Percentiles rank a stretch among this genome's conserved stretches.
These are phyloP conservation scores for Antitype chi DNA, from an alignment of 2,888 invertebrate genomes.

Conservation along the genomic window DNA sequence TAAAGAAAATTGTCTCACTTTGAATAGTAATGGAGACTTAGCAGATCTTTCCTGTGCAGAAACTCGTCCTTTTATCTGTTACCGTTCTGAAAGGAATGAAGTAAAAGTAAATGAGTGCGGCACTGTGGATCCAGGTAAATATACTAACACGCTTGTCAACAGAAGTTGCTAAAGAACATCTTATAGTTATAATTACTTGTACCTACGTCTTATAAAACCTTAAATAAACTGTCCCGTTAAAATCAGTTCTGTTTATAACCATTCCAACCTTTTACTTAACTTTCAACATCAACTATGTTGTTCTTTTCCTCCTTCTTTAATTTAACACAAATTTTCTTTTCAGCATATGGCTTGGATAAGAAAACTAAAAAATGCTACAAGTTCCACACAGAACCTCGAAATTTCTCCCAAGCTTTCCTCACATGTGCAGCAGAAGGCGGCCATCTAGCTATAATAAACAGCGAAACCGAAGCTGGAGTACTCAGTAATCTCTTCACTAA, in stretches of 20 bases:
- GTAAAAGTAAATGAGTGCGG: not conserved
- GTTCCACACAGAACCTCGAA: not conserved
- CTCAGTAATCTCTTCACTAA: constrained; percentile 5
- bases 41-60: not conserved
- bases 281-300: not conserved
- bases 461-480: not conserved
- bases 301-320: not conserved
- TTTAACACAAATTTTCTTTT: not conserved
- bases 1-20: constrained; percentile 7
- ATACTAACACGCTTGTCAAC: not conserved
- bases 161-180: not conserved
- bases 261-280: no score
- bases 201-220: not conserved
- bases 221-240: not conserved
- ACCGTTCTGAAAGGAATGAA: not conserved
- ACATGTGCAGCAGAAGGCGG: constrained; percentile 13
- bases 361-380: constrained; percentile 23
- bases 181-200: not conserved
- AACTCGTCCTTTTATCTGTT: constrained; percentile 8
- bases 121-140: constrained; percentile 11
- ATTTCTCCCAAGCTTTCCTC: not conserved
- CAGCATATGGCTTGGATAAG: constrained; percentile 5
- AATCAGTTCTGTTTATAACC: not conserved
- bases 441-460: constrained; percentile 24
- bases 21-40: constrained; percentile 5